Evolutionary conservation across 2,888 invertebrate genomes (phyloP).

Genomic region (Thyatira batis): DNA sequence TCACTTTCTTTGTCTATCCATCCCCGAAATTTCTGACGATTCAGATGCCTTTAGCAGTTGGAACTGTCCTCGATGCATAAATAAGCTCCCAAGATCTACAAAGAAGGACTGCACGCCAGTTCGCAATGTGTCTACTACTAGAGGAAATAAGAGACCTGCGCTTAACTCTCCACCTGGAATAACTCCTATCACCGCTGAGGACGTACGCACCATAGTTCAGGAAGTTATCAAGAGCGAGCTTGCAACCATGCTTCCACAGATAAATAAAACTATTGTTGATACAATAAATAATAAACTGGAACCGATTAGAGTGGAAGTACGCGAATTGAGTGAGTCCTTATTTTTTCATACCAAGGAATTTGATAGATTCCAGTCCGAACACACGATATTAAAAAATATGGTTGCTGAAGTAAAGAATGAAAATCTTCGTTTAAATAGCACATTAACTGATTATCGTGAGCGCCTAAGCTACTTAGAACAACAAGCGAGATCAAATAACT

Average conservation of each 20-base stretch:
- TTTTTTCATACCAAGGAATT: slow-evolving; percentile 4
- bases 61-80: not conserved
- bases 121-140: slow-evolving; percentile 1
- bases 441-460: slow-evolving; percentile 8
- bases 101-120: slow-evolving; percentile 3
- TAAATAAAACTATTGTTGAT: slow-evolving; percentile 2
- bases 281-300: slow-evolving; percentile 3
- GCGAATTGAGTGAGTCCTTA: slow-evolving; percentile 3
- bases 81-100: not conserved
- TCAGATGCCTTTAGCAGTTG: not conserved
- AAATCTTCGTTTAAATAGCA: slow-evolving; percentile 8
- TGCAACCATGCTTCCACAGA: not conserved
- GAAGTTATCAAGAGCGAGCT: slow-evolving; percentile 1
- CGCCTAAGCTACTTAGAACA: slow-evolving; percentile 20
- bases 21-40: not conserved
- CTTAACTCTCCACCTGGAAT: slow-evolving; percentile 3
- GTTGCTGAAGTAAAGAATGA: slow-evolving; percentile 9
- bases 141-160: slow-evolving; percentile 8
- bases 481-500: slow-evolving; percentile 17
- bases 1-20: not conserved
- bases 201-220: slow-evolving; percentile 1
- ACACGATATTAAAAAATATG: slow-evolving; percentile 3
- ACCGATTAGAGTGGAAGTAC: slow-evolving; percentile 4
- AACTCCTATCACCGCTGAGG: not conserved
- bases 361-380: slow-evolving; percentile 5